phyloP scores from a whole-genome alignment of 2,797 vertebrate genomes.

The Myotis daubentonii region DNA sequence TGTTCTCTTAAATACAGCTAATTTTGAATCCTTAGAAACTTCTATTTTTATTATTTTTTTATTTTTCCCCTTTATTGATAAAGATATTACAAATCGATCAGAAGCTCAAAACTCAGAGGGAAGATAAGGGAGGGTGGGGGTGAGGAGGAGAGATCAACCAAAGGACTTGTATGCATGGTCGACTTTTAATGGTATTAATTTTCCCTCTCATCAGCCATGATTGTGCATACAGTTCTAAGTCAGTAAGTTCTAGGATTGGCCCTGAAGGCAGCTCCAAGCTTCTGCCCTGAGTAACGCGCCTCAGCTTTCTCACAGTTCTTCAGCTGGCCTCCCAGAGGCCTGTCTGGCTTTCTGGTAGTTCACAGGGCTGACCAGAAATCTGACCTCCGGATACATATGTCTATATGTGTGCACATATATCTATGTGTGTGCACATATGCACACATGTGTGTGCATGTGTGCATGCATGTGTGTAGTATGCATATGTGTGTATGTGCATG shows the following conservation, averaged over 20 bases:
- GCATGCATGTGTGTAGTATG: too few relatives aligned
- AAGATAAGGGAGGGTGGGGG: too few relatives aligned
- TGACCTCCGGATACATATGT: not conserved
- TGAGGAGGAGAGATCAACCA: too few relatives aligned
- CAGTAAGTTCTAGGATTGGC: not conserved
- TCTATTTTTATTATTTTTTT: not conserved
- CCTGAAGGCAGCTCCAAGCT: not conserved
- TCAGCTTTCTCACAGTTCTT: not conserved
- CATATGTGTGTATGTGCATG: too few relatives aligned
- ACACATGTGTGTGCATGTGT: accelerated
- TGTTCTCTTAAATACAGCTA: not conserved
- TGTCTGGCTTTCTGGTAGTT: not conserved
- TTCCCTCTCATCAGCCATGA: not conserved
- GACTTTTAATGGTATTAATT: not conserved
- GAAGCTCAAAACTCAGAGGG: too few relatives aligned
- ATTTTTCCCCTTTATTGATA: too few relatives aligned
- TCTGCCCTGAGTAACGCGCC: not conserved
- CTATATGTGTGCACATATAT: too few relatives aligned
- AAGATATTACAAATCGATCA: too few relatives aligned
- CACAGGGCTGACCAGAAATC: not conserved
- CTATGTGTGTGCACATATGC: too few relatives aligned
- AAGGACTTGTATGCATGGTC: too few relatives aligned
- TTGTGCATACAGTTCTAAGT: accelerated
- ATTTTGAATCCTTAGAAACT: not conserved
- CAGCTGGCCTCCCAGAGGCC: not conserved